Percentiles rank a stretch among this genome's conserved stretches.
phyloP scores from a whole-genome alignment of 2,888 invertebrate species.

The Bibio marci region DNA sequence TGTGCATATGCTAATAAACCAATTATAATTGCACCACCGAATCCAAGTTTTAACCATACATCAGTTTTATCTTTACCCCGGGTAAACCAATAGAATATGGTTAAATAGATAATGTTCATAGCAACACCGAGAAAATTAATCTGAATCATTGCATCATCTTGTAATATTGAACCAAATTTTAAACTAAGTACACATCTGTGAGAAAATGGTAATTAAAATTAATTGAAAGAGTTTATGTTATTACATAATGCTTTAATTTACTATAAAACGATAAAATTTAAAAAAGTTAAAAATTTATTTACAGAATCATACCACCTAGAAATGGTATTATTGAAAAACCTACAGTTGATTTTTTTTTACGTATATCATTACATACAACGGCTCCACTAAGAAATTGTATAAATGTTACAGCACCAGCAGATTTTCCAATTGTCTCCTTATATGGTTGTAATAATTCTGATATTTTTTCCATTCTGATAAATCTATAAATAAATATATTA shows the following conservation, averaged over 20 bases:
- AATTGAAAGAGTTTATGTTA: not conserved
- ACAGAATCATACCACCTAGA: constrained; percentile 61
- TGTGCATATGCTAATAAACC: constrained; percentile 42
- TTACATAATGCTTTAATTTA: too few species aligned
- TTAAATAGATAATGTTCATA: constrained; percentile 47
- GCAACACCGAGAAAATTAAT: constrained; percentile 60
- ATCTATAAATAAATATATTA: too few species aligned
- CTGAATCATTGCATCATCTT: constrained; percentile 57
- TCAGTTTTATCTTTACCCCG: constrained; percentile 32
- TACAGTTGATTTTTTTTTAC: constrained; percentile 45
- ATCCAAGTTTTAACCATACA: constrained; percentile 38
- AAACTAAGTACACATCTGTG: constrained; percentile 57
- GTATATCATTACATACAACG: constrained; percentile 56
- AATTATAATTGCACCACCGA: constrained; percentile 37
- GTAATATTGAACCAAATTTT: constrained; percentile 45
- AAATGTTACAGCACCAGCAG: constrained; percentile 60
- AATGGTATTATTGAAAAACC: constrained; percentile 53
- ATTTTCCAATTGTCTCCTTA: constrained; percentile 45
- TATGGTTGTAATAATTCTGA: constrained; percentile 40
- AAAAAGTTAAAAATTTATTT: constrained; percentile 27
- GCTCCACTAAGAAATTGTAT: constrained; percentile 68
- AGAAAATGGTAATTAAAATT: too few species aligned
- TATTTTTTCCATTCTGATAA: constrained; percentile 31
- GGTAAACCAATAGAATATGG: constrained; percentile 48
- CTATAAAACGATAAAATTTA: too few species aligned